phyloP scores from a whole-genome alignment of 1,140 invertebrate species.

The Cydia pomonella region DNA sequence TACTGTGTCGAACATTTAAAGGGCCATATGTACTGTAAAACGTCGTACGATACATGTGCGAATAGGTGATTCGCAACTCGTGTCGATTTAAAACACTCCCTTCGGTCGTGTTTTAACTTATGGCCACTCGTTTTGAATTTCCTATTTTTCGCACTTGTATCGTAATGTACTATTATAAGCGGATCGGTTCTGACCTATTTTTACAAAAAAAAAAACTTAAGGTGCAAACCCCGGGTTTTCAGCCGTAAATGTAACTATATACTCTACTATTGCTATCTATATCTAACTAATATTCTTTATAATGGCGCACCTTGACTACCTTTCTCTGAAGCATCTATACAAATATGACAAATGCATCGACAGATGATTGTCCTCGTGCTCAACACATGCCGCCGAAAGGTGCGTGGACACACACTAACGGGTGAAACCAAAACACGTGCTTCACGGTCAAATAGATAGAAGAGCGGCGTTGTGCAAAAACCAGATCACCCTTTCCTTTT shows the following conservation, averaged over 20 bases:
- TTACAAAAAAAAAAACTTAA: too few relatives aligned
- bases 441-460: constrained; percentile 47
- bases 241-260: not conserved
- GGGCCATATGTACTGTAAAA: too few relatives aligned
- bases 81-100: too few relatives aligned
- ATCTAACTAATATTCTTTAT: not conserved
- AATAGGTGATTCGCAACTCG: too few relatives aligned
- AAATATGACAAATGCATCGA: constrained; percentile 31
- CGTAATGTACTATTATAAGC: too few relatives aligned
- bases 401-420: constrained; percentile 37
- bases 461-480: constrained; percentile 57
- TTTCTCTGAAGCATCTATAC: constrained; percentile 8
- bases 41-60: too few relatives aligned
- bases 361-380: constrained; percentile 43
- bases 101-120: too few relatives aligned
- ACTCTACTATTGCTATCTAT: not conserved
- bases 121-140: too few relatives aligned
- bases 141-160: too few relatives aligned
- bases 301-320: constrained; percentile 13
- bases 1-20: too few relatives aligned
- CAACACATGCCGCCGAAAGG: constrained; percentile 44
- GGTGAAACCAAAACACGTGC: constrained; percentile 41
- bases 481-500: constrained; percentile 63
- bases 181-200: too few relatives aligned
- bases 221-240: too few relatives aligned